Percentiles rank a stretch among this genome's conserved stretches.
phyloP scores from a whole-genome alignment of 2,888 invertebrate genomes.

The Machimus atricapillus region DNA sequence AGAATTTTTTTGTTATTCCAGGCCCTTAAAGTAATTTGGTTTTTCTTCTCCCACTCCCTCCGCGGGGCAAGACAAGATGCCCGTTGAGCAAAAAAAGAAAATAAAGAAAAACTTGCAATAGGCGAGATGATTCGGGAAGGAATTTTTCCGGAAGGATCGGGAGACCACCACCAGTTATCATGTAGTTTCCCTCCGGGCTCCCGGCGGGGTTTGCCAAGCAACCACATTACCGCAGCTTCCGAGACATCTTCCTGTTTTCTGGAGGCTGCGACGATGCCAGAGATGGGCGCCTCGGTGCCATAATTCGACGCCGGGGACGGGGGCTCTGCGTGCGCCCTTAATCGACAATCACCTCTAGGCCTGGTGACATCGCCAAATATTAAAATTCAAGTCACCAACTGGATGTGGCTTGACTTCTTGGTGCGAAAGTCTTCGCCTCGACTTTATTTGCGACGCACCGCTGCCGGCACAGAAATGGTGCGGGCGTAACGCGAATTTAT shows the following conservation, averaged over 20 bases:
- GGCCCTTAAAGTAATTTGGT: background rate
- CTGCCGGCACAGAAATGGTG: background rate
- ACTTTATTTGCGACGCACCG: background rate
- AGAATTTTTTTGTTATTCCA: background rate
- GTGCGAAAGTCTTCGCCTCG: background rate
- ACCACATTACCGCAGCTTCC: conserved; percentile 21
- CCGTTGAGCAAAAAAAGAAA: background rate
- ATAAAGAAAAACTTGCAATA: background rate
- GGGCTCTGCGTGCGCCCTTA: background rate
- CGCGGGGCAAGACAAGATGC: background rate
- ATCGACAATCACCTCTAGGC: conserved; percentile 17
- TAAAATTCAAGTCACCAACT: conserved; percentile 30
- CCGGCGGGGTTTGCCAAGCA: background rate
- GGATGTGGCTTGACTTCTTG: conserved; percentile 2
- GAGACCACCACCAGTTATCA: background rate
- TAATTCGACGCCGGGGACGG: conserved; percentile 3
- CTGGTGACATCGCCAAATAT: conserved; percentile 16
- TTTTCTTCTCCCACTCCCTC: background rate
- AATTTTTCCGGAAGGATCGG: background rate
- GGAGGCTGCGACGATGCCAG: conserved; percentile 2
- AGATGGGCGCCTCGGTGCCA: conserved; percentile 2
- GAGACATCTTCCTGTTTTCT: conserved; percentile 24
- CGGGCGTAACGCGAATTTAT: background rate
- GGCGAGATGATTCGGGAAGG: background rate
- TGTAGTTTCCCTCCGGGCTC: conserved; percentile 1